Base-by-base conservation (phyloP, 2,113 vertebrate species). In the Chloebia gouldiae region DNA sequence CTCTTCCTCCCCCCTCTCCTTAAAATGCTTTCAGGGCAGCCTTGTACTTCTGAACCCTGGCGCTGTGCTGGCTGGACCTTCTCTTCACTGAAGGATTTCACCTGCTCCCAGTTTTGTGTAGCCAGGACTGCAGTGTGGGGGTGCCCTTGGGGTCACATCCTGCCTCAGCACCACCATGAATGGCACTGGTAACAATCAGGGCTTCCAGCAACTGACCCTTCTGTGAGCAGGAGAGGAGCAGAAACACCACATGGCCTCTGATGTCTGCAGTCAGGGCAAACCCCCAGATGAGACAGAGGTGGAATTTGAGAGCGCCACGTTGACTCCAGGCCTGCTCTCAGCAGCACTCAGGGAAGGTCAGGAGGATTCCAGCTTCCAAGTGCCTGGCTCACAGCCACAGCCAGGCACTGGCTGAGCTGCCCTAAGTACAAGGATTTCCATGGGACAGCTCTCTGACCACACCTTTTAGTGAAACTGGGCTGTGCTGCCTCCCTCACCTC, bases 21-120 rank as follows among this genome's bases (percentile, higher is more conserved):
- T 81, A 35, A 90, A 85, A 85, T 70, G 63, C 64, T 94, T 86
- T 86, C 71, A 60, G 66, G 65, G 79, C 85, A 71, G 49, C 27
- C 30, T 80, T 88, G 70, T 77, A 42, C 83, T 77, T 51, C 20
- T 81, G 65, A 92, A 65, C 64, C 19, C 57, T 73, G 53, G 14
- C 37, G 14, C 49, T 47, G 68, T 33, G 6, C 42, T 59, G 20
- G 7, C 54, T 61, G 47, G 40, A 45, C 37, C 42, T 53, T 86
- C 37, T 87, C 59, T 63, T 42, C 33, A 5, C 60, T 13, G 82
- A 28, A 71, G 51, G 70, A 42, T 87, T 86, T 89, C 72, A 50
- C 27, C 79, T 71, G 80, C 51, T 75, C 27, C n/a, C 40, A 51
- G 39, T 37, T 63, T 39, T 45, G 49, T 71, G 69, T 4, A 17